These are phyloP conservation scores for Monochamus alternatus DNA, from an alignment of 2,888 invertebrate genomes.

Conservation along the genomic window DNA sequence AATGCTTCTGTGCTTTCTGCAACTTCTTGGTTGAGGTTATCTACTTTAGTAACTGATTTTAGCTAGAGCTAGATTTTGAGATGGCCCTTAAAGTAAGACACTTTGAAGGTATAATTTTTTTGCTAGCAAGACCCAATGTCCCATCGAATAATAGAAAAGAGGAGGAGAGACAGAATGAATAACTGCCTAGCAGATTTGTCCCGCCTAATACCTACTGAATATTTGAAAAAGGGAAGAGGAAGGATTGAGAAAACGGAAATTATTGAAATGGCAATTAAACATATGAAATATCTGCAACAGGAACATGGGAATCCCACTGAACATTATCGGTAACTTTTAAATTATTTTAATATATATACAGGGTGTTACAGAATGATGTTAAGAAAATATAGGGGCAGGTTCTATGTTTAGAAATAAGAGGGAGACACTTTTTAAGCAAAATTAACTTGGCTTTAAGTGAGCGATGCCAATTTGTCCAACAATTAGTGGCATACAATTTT, in stretches of 20 bases:
- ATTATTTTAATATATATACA: no score
- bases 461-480: no score
- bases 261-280: constrained; percentile 97
- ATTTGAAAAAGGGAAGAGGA: constrained; percentile 95
- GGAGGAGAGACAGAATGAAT: constrained; percentile 96
- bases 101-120: constrained; percentile 49
- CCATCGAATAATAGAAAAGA: constrained; percentile 97
- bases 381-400: no score
- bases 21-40: constrained; percentile 28
- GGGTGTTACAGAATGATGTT: no score
- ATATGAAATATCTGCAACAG: constrained; percentile 91
- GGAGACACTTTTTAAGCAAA: no score
- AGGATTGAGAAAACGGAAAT: constrained; percentile 98
- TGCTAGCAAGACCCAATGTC: constrained; percentile 94
- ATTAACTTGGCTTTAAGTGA: no score
- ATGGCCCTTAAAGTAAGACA: constrained; percentile 47
- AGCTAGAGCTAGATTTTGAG: constrained; percentile 43
- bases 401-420: no score
- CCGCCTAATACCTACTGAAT: constrained; percentile 92
- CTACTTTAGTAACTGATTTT: constrained; percentile 47
- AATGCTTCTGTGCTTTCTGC: constrained; percentile 17
- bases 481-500: no score
- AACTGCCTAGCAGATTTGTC: constrained; percentile 96
- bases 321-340: constrained; percentile 64
- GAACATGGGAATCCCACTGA: constrained; percentile 69